Evolutionary conservation across 2,113 vertebrate species (phyloP).

Genomic region (Hiodon alosoides): DNA sequence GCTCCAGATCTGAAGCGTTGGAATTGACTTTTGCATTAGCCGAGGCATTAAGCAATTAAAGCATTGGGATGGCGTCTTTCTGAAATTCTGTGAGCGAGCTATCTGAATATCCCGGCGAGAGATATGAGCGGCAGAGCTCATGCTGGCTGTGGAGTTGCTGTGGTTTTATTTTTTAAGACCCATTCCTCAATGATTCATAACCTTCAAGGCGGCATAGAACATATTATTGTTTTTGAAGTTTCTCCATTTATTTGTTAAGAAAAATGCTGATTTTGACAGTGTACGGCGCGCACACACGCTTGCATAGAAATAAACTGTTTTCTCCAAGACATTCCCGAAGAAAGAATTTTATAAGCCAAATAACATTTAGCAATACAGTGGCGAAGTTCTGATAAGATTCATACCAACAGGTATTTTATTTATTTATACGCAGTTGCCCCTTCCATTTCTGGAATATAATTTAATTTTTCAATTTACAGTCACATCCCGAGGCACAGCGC

Average conservation of each 20-base stretch:
- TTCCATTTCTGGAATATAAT: slow-evolving; percentile 9
- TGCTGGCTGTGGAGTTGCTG: too few species aligned
- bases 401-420: not conserved
- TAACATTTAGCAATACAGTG: slow-evolving; percentile 6
- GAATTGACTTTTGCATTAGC: slow-evolving; percentile 36
- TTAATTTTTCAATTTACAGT: slow-evolving; percentile 14
- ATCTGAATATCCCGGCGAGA: not conserved
- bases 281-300: too few species aligned
- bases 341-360: too few species aligned
- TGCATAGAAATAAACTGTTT: too few species aligned
- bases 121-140: too few species aligned
- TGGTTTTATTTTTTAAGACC: too few species aligned
- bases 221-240: not conserved
- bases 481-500: not conserved
- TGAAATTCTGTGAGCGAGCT: not conserved
- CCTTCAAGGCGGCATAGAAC: not conserved
- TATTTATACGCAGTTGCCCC: not conserved
- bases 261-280: too few species aligned
- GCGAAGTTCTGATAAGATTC: not conserved
- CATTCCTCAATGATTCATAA: too few species aligned
- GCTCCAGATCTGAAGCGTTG: slow-evolving; percentile 32
- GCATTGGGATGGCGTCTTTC: not conserved
- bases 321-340: too few species aligned
- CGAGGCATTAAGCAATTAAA: slow-evolving; percentile 39
- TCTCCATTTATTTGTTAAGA: not conserved